Percentiles rank a stretch among this genome's conserved stretches.
phyloP scores from a whole-genome alignment of 2,888 invertebrate species.

The Petrolisthes manimaculis region DNA sequence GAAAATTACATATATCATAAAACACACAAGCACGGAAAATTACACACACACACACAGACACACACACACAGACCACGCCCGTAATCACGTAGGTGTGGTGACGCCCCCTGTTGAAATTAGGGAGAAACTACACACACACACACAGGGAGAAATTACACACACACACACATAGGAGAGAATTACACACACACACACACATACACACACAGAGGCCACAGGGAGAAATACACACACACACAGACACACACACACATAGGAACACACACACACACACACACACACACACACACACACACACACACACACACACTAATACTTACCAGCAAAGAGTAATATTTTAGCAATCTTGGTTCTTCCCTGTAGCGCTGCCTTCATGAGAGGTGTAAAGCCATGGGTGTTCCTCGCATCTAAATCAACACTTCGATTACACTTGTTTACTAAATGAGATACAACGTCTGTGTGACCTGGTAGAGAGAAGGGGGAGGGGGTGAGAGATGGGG shows the following conservation, averaged over 20 bases:
- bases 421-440: slow-evolving; percentile 76
- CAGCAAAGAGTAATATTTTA: slow-evolving; percentile 80
- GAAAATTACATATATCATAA: too few relatives aligned
- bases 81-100: too few relatives aligned
- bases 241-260: neutral
- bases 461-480: slow-evolving; percentile 72
- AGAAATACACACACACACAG: too few relatives aligned
- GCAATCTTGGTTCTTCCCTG: slow-evolving; percentile 82
- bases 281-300: neutral
- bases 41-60: too few relatives aligned
- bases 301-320: slow-evolving; percentile 70
- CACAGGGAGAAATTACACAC: too few relatives aligned
- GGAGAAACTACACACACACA: too few relatives aligned
- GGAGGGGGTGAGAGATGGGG: neutral
- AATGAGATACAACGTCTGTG: slow-evolving; percentile 78
- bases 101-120: too few relatives aligned
- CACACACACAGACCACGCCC: too few relatives aligned
- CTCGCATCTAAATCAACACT: slow-evolving; percentile 79
- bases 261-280: neutral
- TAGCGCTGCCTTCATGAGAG: slow-evolving; percentile 80
- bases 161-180: too few relatives aligned
- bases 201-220: too few relatives aligned
- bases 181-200: too few relatives aligned
- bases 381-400: slow-evolving; percentile 80
- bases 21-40: too few relatives aligned